These are phyloP conservation scores for Dermochelys coriacea DNA, from an alignment of 2,797 vertebrate genomes.

Conservation along the genomic window DNA sequence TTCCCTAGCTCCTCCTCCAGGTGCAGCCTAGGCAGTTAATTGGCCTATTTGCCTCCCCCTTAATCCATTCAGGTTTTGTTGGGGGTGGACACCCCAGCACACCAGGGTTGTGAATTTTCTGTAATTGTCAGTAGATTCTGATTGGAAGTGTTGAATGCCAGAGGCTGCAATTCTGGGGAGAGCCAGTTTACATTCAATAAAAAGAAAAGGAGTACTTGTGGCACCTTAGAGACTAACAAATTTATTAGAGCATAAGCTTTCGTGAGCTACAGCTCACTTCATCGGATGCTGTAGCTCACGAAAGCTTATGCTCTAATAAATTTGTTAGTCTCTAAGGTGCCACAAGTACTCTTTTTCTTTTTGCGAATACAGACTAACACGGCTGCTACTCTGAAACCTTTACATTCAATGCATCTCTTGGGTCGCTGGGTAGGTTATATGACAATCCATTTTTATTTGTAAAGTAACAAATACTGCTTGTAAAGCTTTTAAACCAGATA, in stretches of 20 bases:
- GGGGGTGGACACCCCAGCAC: background rate
- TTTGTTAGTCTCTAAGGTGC: too few species aligned
- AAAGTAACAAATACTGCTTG: background rate
- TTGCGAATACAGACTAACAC: too few species aligned
- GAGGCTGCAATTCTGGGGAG: background rate
- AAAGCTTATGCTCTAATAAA: too few species aligned
- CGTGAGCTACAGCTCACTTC: too few species aligned
- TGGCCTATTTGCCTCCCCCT: background rate
- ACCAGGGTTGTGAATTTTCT: background rate
- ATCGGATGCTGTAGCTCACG: too few species aligned
- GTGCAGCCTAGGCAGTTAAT: background rate
- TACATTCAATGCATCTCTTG: background rate
- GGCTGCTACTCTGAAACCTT: too few species aligned
- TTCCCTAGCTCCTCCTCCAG: background rate
- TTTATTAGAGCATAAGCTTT: too few species aligned
- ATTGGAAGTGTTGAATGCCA: constrained; percentile 1
- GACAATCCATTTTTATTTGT: background rate
- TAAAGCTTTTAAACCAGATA: background rate
- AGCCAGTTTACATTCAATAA: background rate
- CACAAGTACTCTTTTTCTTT: too few species aligned
- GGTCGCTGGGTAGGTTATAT: background rate
- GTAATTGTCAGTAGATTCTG: background rate
- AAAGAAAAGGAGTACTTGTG: too few species aligned
- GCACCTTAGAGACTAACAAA: too few species aligned
- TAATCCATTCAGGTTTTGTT: background rate